Evolutionary conservation across 2,888 invertebrate species (phyloP), one percentile per base, ranked within the genome.

Genomic region (Carpatolechia fugitivella): DNA sequence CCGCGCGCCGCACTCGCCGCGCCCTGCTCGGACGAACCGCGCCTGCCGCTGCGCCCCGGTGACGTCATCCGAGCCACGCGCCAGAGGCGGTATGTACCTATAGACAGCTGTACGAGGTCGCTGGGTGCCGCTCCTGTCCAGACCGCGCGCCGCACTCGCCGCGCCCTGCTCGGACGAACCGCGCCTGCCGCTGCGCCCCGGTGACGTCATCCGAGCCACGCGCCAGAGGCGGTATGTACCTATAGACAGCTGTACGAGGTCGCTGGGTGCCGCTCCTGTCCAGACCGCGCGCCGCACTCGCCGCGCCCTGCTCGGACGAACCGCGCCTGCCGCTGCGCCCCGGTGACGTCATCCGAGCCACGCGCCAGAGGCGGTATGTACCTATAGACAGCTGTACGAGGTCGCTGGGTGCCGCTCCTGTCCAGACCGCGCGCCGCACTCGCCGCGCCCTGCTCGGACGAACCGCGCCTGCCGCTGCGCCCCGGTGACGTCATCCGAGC

Each of bases 121-220:
- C 50, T 95, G 95, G 93, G 82, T 95, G 70, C 98, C 98, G 4
- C 59, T 91, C 30, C 0, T 54, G 5, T n/a, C 52, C 0, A 57
- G 63, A 40, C 77, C 84, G 24, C 69, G 80, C 2, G 87, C 85
- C 6, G 80, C 83, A 0, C 31, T 72, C 0, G 35, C 58, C 65
- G 94, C 95, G 54, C 98, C 98, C 1, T 97, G 95, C 74, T 94
- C 94, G 0, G 98, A 98, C 81, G 98, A 98, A 82, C 90, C 95
- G 1, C 91, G 98, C 18, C 94, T 99, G 65, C 88, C 93, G 59
- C 85, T 98, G 0, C 64, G 77, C 3, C 79, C 91, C 0, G 96
- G 94, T 0, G 96, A 98, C 74, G 78, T 90, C 10, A 91, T 98
- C 7, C 82, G 93, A 40, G 98, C 97, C 35, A 98, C 98, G 0